Evolutionary conservation across 2,888 invertebrate genomes (phyloP).

Genomic region (Calliopum simillimum): DNA sequence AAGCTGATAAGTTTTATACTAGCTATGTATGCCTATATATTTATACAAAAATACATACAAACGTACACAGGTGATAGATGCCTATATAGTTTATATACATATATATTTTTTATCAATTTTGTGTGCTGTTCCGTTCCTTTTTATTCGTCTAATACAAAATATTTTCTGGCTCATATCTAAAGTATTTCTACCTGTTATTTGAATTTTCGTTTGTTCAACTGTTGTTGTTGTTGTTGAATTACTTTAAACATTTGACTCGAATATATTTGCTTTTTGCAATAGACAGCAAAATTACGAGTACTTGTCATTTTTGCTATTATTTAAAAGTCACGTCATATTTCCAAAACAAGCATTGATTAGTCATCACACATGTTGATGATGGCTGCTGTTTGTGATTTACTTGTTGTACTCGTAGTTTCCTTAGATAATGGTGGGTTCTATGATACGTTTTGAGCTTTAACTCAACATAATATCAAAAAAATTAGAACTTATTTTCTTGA

Average conservation of each 20-base stretch:
- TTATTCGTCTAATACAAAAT: slow-evolving; percentile 18
- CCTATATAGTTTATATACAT: too few species aligned
- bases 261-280: not conserved
- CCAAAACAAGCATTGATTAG: slow-evolving; percentile 38
- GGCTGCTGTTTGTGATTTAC: too few species aligned
- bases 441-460: too few species aligned
- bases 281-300: not conserved
- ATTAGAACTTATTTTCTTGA: too few species aligned
- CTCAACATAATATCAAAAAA: too few species aligned
- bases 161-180: not conserved
- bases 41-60: too few species aligned
- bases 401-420: too few species aligned
- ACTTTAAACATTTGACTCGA: not conserved
- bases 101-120: too few species aligned
- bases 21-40: too few species aligned
- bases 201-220: slow-evolving; percentile 11
- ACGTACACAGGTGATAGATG: too few species aligned
- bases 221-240: not conserved
- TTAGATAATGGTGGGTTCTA: too few species aligned
- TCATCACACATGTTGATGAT: slow-evolving; percentile 16
- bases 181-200: slow-evolving; percentile 11
- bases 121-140: not conserved
- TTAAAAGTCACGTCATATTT: slow-evolving; percentile 34
- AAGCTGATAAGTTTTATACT: too few species aligned
- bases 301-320: slow-evolving; percentile 4